phyloP scores from a whole-genome alignment of 2,797 vertebrate genomes.

The Brotula barbata region DNA sequence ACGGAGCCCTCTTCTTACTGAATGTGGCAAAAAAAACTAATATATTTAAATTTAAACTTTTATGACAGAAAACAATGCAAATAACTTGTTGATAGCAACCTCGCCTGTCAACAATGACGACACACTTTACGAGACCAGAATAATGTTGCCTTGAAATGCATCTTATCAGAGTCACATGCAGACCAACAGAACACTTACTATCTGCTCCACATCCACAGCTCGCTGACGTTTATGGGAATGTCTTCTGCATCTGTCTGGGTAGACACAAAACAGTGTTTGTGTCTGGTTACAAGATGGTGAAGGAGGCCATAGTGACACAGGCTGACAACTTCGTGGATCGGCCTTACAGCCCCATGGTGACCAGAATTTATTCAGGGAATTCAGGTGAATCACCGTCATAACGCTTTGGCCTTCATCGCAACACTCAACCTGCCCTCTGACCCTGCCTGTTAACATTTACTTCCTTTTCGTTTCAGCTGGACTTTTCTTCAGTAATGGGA shows the following conservation, averaged over 20 bases:
- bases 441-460: neutral
- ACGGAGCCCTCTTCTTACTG: neutral
- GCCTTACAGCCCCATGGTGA: slow-evolving; percentile 60
- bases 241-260: slow-evolving; percentile 75
- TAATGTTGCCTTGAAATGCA: slow-evolving; percentile 29
- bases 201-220: slow-evolving; percentile 69
- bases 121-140: neutral
- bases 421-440: neutral
- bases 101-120: neutral
- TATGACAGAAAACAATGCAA: neutral
- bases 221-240: slow-evolving; percentile 78
- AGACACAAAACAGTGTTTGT: slow-evolving; percentile 65
- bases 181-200: slow-evolving; percentile 44
- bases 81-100: slow-evolving; percentile 11
- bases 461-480: slow-evolving; percentile 52
- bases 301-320: slow-evolving; percentile 81
- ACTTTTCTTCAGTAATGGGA: slow-evolving; percentile 77
- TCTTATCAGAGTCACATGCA: slow-evolving; percentile 55
- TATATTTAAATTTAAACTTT: neutral
- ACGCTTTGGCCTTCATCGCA: neutral
- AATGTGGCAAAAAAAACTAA: neutral
- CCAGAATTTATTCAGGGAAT: slow-evolving; percentile 62
- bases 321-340: slow-evolving; percentile 81
- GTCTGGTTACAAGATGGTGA: slow-evolving; percentile 80
- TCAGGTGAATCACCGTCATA: slow-evolving; percentile 71